These are phyloP conservation scores for Capreolus pygargus DNA, from an alignment of 2,113 vertebrate species.

Conservation along the genomic window DNA sequence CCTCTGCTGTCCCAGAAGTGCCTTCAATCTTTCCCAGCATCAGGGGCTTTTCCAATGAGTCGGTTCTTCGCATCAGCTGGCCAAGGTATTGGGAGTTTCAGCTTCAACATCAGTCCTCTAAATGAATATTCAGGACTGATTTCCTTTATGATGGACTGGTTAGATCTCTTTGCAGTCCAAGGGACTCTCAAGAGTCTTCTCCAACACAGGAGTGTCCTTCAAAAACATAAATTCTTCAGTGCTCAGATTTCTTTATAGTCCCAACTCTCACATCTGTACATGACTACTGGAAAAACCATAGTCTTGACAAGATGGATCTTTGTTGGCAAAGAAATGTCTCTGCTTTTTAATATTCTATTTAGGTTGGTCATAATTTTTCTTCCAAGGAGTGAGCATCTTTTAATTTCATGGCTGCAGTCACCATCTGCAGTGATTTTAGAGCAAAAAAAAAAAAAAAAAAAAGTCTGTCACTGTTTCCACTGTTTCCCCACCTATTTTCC, in stretches of 20 bases:
- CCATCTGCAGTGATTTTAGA: not conserved
- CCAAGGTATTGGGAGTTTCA: not conserved
- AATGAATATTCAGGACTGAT: not conserved
- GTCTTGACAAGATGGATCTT: not conserved
- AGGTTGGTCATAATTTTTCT: not conserved
- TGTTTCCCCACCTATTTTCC: not conserved
- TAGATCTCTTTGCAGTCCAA: not conserved
- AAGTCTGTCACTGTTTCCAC: not conserved
- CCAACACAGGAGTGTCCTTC: not conserved
- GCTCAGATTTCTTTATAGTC: not conserved
- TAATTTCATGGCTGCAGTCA: not conserved
- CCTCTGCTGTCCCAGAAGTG: not conserved
- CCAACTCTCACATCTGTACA: not conserved
- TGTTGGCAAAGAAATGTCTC: not conserved
- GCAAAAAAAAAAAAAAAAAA: fast-evolving
- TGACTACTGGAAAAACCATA: not conserved
- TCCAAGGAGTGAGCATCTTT: not conserved
- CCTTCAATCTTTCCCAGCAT: not conserved
- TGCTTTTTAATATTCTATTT: not conserved
- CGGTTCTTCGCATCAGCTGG: not conserved
- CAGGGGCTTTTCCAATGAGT: not conserved
- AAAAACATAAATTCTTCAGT: not conserved
- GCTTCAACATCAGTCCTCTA: not conserved
- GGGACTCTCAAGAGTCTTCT: not conserved
- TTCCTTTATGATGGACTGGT: not conserved